These are phyloP conservation scores for Acanthosoma haemorrhoidale DNA, from an alignment of 2,888 invertebrate species.

Conservation along the genomic window DNA sequence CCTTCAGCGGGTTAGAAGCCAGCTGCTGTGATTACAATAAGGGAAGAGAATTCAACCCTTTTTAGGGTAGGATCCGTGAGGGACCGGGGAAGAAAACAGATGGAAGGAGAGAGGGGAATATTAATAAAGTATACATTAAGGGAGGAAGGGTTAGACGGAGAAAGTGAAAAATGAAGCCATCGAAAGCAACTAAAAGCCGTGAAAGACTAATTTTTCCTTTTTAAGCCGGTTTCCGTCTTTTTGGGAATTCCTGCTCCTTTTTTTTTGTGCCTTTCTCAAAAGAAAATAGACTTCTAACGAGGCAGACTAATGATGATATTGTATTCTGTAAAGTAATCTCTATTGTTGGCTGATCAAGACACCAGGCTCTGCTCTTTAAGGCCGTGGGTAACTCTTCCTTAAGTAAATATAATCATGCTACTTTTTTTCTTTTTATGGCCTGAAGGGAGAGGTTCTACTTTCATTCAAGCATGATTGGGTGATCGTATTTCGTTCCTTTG, in stretches of 20 bases:
- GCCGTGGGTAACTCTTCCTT: no score
- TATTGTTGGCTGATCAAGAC: background rate
- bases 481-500: no score
- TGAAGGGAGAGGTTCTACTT: no score
- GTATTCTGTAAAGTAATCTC: background rate
- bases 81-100: conserved; percentile 23
- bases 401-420: no score
- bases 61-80: background rate
- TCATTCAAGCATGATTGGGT: no score
- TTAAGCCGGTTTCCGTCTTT: background rate
- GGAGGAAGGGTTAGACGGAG: conserved; percentile 19
- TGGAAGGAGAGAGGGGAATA: conserved; percentile 15
- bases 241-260: background rate
- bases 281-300: background rate
- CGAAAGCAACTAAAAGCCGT: conserved; percentile 9
- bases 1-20: background rate
- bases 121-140: conserved; percentile 30
- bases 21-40: conserved; percentile 28
- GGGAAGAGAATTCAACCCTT: conserved; percentile 29
- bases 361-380: no score
- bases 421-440: no score
- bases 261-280: background rate
- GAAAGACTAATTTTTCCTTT: conserved; percentile 13
- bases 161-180: conserved; percentile 11
- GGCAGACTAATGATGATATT: conserved; percentile 18